Evolutionary conservation across 2,113 vertebrate genomes (phyloP).

Genomic region (Toxotes chatareus): DNA sequence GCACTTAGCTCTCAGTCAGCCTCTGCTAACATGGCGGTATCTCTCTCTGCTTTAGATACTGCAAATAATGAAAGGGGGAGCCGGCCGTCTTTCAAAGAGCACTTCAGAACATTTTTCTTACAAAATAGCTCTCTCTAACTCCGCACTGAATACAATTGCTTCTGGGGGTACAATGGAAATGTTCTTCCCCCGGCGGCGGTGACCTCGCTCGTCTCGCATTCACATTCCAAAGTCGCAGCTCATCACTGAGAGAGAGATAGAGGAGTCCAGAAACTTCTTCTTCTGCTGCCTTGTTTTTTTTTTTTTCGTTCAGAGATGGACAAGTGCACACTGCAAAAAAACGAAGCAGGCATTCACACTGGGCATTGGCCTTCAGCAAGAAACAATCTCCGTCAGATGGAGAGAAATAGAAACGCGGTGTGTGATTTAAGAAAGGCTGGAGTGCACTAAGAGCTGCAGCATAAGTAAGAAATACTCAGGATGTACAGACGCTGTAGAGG

Average conservation of each 20-base stretch:
- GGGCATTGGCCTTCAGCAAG: background rate
- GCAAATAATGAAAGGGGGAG: constrained; percentile 68
- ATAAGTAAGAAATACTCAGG: too few relatives aligned
- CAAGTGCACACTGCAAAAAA: background rate
- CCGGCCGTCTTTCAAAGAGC: constrained; percentile 65
- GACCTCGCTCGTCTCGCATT: constrained; percentile 54
- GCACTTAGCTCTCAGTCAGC: constrained; percentile 70
- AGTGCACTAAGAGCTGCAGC: too few relatives aligned
- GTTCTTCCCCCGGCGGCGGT: constrained; percentile 37
- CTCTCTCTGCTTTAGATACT: constrained; percentile 61
- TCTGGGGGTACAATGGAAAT: constrained; percentile 60
- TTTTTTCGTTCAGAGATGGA: background rate
- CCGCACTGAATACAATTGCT: constrained; percentile 61
- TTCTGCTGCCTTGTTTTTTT: background rate
- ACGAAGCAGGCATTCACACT: too few relatives aligned
- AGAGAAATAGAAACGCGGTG: too few relatives aligned
- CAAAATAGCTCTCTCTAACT: constrained; percentile 60
- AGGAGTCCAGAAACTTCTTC: constrained; percentile 36
- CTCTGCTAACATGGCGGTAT: constrained; percentile 63
- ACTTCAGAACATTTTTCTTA: constrained; percentile 64
- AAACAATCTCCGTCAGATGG: too few relatives aligned
- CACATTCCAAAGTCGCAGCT: constrained; percentile 60
- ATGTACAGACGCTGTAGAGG: too few relatives aligned
- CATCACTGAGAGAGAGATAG: constrained; percentile 35
- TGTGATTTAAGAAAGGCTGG: too few relatives aligned